These are phyloP conservation scores for Astreopora myriophthalma DNA, from an alignment of 64 coral and sea anemone species.

Conservation along the genomic window DNA sequence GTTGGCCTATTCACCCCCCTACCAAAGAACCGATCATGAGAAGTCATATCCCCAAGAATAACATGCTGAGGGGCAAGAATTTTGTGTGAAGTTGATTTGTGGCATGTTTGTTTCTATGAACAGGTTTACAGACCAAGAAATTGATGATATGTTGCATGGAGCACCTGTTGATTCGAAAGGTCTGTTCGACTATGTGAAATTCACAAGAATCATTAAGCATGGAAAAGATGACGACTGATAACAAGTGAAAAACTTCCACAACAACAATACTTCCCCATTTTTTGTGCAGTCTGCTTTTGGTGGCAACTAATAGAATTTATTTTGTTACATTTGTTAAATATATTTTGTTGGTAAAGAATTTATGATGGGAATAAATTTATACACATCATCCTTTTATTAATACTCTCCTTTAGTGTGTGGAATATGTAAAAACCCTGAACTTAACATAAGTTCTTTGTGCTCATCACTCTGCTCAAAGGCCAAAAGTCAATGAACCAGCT, in stretches of 20 bases:
- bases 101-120: neutral
- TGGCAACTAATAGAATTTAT: neutral
- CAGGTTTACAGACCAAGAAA: conserved; percentile 73
- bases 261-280: neutral
- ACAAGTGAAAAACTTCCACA: neutral
- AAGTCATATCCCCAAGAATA: too few species aligned
- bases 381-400: too few species aligned
- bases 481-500: too few species aligned
- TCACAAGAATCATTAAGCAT: conserved; percentile 67
- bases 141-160: conserved; percentile 75
- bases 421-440: too few species aligned
- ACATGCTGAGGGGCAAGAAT: neutral
- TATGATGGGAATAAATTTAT: neutral
- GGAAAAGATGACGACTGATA: conserved; percentile 63
- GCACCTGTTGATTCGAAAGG: conserved; percentile 66
- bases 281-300: neutral
- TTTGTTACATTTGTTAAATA: neutral
- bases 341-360: neutral
- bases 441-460: too few species aligned
- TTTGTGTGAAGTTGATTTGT: neutral
- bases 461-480: too few species aligned
- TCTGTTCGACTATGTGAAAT: conserved; percentile 62
- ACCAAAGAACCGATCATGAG: too few species aligned
- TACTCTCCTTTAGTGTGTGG: too few species aligned
- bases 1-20: too few species aligned